Conservation (phyloP, 2,797 vertebrate species). For the Neomorphus geoffroyi region DNA sequence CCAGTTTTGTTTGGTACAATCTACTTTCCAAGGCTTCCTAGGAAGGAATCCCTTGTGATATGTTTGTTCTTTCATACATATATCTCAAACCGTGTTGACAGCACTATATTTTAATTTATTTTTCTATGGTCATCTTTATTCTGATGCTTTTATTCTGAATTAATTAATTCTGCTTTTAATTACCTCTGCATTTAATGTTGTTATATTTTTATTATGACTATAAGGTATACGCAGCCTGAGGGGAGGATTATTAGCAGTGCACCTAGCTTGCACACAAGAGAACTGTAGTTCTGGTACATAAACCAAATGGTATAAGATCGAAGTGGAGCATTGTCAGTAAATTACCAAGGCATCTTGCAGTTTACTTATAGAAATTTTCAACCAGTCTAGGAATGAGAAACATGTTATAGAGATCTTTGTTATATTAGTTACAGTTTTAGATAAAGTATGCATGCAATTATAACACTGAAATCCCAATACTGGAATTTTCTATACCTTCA, state of each 20-base stretch:
- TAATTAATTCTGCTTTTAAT: neutral
- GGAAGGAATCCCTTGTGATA: neutral
- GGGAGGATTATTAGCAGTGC: neutral
- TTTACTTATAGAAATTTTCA: neutral
- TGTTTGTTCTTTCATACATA: neutral
- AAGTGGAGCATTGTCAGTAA: neutral
- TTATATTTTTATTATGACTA: fast-evolving
- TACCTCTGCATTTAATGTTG: neutral
- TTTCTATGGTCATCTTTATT: neutral
- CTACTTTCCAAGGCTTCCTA: neutral
- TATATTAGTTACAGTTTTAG: neutral
- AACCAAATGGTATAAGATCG: neutral
- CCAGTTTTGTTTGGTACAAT: neutral
- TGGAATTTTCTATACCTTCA: neutral
- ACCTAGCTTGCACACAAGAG: neutral
- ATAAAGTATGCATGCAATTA: neutral
- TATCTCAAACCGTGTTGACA: neutral
- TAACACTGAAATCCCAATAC: neutral
- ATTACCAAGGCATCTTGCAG: neutral
- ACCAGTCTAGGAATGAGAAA: neutral
- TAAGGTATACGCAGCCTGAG: neutral
- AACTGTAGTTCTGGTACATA: neutral
- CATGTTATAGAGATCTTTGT: neutral
- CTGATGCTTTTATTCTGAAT: neutral
- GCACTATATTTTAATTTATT: neutral